A percentile compares a stretch with the other conserved stretches of the same genome.
phyloP scores from a whole-genome alignment of 2,113 vertebrate genomes.

The Furnarius figulus region DNA sequence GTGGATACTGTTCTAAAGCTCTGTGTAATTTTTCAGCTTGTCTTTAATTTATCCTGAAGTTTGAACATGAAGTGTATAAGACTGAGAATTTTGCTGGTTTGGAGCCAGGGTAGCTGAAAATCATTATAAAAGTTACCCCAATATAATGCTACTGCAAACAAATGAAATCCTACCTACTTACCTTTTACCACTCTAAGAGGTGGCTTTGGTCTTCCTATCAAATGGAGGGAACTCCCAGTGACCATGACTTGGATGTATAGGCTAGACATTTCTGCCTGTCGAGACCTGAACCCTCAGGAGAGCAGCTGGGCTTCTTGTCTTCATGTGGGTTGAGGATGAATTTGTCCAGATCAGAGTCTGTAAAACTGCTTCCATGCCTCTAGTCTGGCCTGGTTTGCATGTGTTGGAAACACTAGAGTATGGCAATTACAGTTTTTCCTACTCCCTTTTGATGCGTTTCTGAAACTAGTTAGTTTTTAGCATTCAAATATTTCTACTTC shows the following conservation, averaged over 20 bases:
- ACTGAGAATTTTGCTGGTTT: neutral
- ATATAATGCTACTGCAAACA: neutral
- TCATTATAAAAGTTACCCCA: neutral
- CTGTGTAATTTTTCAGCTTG: neutral
- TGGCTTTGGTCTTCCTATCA: neutral
- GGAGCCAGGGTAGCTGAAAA: neutral
- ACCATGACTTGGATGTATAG: neutral
- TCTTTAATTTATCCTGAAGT: neutral
- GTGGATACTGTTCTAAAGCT: neutral
- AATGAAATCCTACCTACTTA: neutral
- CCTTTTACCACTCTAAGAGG: neutral
- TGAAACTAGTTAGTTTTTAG: neutral
- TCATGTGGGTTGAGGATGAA: neutral
- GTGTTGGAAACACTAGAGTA: neutral
- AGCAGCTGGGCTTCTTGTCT: neutral
- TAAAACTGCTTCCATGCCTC: neutral
- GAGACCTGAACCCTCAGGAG: neutral
- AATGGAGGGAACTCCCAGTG: neutral
- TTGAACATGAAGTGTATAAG: neutral
- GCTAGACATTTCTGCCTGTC: neutral
- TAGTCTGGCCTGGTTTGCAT: neutral
- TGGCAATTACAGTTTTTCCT: neutral
- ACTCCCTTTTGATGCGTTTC: neutral
- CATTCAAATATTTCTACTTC: neutral
- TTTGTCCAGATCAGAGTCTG: neutral